Evolutionary conservation across 2,113 vertebrate genomes (phyloP), one percentile per base, ranked within the genome.

Genomic region (Nesoenas mayeri): DNA sequence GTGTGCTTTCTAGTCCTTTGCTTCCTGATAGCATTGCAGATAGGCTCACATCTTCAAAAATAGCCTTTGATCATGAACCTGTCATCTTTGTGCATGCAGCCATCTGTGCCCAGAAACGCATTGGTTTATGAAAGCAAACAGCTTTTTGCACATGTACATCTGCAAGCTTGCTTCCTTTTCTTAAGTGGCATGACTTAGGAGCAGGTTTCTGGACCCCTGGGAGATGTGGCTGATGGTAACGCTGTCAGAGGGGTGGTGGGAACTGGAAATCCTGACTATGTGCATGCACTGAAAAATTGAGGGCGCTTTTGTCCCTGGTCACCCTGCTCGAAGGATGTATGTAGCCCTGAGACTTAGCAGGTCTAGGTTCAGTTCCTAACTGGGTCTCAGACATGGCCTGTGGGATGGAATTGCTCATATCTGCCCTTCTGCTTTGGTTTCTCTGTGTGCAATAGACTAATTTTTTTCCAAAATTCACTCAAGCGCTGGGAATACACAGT

Each of bases 11-110:
- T 85, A 65, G 74, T 65, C 88, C 58, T 79, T 51, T 69, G 58
- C 62, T 91, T 91, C 81, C 54, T 82, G 67, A 34, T 79, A 81
- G 72, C n/a, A 21, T 4, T 78, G 75, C 50, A 62, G 71, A 82
- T 60, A 77, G 29, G 26, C 81, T 26, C 64, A 74, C 71, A 9
- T 73, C 75, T 94, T 91, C 93, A 88, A 80, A 95, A 93, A 42
- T 17, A 96, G 67, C 62, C 95, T 97, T 94, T 95, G 85, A 93
- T 85, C 86, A 15, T 48, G 74, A 95, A 14, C 64, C 79, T 93
- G 88, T 86, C 79, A 40, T 81, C 84, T 82, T 62, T 62, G 53
- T 79, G 36, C 82, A 29, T 15, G 19, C 88, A 93, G 60, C 87
- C 89, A 57, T 95, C 91, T 93, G 93, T 53, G 36, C 82, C 57